Evolutionary conservation across 2,888 invertebrate genomes (phyloP).

Genomic region (Atethmia centrago): DNA sequence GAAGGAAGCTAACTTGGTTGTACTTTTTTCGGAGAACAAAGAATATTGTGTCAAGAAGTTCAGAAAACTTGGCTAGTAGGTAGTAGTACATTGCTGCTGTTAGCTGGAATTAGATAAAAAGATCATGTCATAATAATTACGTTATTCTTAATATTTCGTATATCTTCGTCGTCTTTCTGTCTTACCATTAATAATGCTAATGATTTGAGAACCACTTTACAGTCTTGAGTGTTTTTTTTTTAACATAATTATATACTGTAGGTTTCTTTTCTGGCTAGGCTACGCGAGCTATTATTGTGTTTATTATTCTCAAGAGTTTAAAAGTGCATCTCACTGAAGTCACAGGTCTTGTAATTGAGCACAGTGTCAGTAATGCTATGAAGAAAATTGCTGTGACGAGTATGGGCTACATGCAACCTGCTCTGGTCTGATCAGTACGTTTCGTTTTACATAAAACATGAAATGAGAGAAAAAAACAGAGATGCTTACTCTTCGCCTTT

Average conservation of each 20-base stretch:
- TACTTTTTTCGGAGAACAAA: constrained; percentile 94
- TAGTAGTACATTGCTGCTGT: constrained; percentile 82
- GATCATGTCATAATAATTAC: not conserved
- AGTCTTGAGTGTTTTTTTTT: not conserved
- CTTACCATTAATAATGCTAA: not conserved
- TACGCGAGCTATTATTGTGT: not conserved
- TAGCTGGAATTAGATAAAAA: constrained; percentile 56
- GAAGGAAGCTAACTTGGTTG: constrained; percentile 94
- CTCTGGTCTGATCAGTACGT: not conserved
- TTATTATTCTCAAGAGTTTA: too few species aligned
- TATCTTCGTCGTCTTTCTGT: not conserved
- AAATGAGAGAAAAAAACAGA: not conserved
- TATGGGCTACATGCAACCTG: not conserved
- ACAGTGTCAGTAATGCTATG: not conserved
- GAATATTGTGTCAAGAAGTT: constrained; percentile 94
- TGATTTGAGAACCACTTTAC: not conserved
- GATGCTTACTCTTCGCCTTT: constrained; percentile 54
- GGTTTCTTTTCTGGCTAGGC: not conserved
- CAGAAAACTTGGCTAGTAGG: constrained; percentile 92
- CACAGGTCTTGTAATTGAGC: not conserved
- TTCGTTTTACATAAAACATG: not conserved
- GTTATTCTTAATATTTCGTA: not conserved
- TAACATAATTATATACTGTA: too few species aligned
- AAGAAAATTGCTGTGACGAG: not conserved
- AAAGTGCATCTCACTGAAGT: too few species aligned